Conservation (phyloP, 1,140 invertebrate species). For the Anoplolepis gracilipes region DNA sequence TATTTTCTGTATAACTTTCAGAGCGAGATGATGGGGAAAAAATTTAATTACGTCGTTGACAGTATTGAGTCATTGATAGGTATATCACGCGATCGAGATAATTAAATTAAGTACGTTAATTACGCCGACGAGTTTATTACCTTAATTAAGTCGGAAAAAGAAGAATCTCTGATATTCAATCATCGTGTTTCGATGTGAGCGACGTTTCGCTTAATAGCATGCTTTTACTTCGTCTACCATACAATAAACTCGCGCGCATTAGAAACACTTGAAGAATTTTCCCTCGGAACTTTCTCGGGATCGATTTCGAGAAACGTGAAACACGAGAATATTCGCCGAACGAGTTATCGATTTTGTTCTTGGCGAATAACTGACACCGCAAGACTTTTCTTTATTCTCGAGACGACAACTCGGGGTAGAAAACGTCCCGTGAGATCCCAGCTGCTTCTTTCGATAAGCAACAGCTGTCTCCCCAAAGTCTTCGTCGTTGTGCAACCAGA, state of each 20-base stretch:
- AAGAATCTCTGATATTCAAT: background rate
- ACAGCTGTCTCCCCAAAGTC: slow-evolving; percentile 65
- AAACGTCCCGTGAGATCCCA: slow-evolving; percentile 55
- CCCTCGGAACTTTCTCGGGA: slow-evolving; percentile 49
- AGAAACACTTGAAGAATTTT: background rate
- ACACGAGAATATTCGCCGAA: slow-evolving; percentile 15
- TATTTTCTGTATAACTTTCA: background rate
- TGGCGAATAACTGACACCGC: slow-evolving; percentile 7
- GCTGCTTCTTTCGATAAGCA: slow-evolving; percentile 53
- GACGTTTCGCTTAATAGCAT: background rate
- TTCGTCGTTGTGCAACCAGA: background rate
- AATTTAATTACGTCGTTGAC: slow-evolving; percentile 27
- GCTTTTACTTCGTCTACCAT: background rate
- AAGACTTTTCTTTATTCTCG: slow-evolving; percentile 40
- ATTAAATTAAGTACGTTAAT: background rate
- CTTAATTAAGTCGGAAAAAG: background rate
- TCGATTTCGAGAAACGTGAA: slow-evolving; percentile 26
- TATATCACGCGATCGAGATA: background rate
- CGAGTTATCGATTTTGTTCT: slow-evolving; percentile 5
- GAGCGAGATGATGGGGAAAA: background rate
- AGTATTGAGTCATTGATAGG: background rate
- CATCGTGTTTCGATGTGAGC: background rate
- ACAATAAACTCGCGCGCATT: background rate
- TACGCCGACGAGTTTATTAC: background rate
- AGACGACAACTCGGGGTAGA: background rate